Percentiles rank a stretch among this genome's conserved stretches.
Conservation (phyloP, 2,888 invertebrate species). For the Epinotia bilunana region DNA sequence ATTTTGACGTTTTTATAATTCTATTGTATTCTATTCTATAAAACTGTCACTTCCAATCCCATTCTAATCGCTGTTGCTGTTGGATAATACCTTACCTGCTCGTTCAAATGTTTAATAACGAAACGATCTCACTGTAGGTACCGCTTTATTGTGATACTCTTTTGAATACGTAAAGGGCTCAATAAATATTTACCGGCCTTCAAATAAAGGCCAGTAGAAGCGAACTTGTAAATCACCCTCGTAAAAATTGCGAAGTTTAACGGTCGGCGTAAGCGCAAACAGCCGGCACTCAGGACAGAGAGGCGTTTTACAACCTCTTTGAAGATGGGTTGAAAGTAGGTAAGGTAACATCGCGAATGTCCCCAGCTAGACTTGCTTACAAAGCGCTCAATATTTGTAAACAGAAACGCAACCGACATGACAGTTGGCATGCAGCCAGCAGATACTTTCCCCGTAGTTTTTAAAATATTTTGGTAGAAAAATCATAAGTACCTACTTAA, state of each 20-base stretch:
- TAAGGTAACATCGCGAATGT: conserved; percentile 47
- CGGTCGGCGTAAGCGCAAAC: conserved; percentile 24
- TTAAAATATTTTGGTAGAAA: neutral
- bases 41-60: too few species aligned
- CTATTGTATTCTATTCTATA: too few species aligned
- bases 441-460: conserved; percentile 41
- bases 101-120: too few species aligned
- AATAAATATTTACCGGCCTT: conserved; percentile 40
- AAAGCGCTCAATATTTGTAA: conserved; percentile 62
- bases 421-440: conserved; percentile 54
- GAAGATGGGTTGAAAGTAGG: conserved; percentile 21
- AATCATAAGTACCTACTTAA: neutral
- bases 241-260: conserved; percentile 42
- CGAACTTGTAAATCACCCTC: conserved; percentile 33
- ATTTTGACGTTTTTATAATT: too few species aligned
- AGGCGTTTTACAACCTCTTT: conserved; percentile 46
- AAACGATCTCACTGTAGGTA: too few species aligned
- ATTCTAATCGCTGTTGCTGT: too few species aligned
- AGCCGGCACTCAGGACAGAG: conserved; percentile 32
- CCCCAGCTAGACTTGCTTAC: conserved; percentile 42
- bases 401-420: conserved; percentile 56
- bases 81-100: too few species aligned
- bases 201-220: conserved; percentile 32
- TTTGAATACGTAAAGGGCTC: conserved; percentile 4
- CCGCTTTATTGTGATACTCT: neutral